Evolutionary conservation across 2,888 invertebrate species (phyloP).

Genomic region (Seira sanloemensis): DNA sequence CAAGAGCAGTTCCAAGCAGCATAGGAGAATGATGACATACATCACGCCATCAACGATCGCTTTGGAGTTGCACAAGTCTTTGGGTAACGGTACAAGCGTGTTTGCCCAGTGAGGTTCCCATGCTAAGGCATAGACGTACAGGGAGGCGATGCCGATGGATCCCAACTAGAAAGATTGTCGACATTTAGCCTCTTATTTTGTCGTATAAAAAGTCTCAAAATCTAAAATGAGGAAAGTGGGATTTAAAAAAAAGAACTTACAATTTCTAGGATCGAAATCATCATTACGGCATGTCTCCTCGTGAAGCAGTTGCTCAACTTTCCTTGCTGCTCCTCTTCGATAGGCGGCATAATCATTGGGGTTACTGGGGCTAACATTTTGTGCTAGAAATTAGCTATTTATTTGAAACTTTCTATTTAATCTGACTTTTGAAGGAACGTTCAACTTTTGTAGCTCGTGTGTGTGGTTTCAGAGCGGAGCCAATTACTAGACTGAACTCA

Average conservation of each 20-base stretch:
- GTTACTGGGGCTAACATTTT: slow-evolving; percentile 5
- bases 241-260: no score
- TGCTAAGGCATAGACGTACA: slow-evolving; percentile 31
- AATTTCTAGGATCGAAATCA: slow-evolving; percentile 19
- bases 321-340: background rate
- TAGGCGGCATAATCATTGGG: background rate
- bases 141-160: background rate
- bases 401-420: background rate
- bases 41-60: slow-evolving; percentile 43
- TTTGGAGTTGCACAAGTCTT: slow-evolving; percentile 33
- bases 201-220: background rate
- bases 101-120: slow-evolving; percentile 12
- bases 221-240: background rate
- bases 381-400: background rate
- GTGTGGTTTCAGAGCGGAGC: background rate
- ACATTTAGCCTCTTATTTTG: background rate
- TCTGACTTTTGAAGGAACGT: background rate
- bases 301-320: background rate
- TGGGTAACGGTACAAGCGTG: slow-evolving; percentile 26
- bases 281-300: slow-evolving; percentile 24
- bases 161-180: background rate
- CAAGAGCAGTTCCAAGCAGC: slow-evolving; percentile 37
- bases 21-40: slow-evolving; percentile 32
- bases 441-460: no score
- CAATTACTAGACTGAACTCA: background rate